A percentile compares a stretch with the other conserved stretches of the same genome.
Evolutionary conservation across 2,888 invertebrate species (phyloP).

Genomic region (Parochlus steinenii): DNA sequence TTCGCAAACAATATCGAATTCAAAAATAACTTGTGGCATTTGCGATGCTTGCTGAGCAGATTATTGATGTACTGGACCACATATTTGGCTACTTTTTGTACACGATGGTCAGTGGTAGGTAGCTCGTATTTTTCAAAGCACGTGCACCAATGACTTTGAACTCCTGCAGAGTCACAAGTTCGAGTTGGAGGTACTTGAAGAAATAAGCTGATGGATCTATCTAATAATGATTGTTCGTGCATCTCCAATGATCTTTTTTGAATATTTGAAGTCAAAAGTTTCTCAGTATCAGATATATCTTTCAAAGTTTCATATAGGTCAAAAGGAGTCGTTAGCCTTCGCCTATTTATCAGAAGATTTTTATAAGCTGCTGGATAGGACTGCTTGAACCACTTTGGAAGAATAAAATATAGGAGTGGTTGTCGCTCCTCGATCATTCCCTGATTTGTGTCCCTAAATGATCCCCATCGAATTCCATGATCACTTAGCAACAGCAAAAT

Average conservation of each 20-base stretch:
- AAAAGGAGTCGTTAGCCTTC: constrained; percentile 64
- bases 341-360: constrained; percentile 48
- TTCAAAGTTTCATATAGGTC: constrained; percentile 66
- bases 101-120: constrained; percentile 33
- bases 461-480: constrained; percentile 79
- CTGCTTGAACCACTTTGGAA: constrained; percentile 55
- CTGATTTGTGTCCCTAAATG: constrained; percentile 57
- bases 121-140: constrained; percentile 53
- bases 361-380: constrained; percentile 41
- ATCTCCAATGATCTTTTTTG: constrained; percentile 24
- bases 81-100: constrained; percentile 40
- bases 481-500: constrained; percentile 65
- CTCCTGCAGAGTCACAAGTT: constrained; percentile 60
- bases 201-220: constrained; percentile 68
- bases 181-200: constrained; percentile 49
- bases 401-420: constrained; percentile 56
- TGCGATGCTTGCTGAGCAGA: constrained; percentile 38
- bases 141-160: constrained; percentile 77
- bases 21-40: constrained; percentile 48
- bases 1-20: constrained; percentile 30
- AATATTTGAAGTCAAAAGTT: constrained; percentile 28
- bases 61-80: constrained; percentile 48
- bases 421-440: constrained; percentile 75
- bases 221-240: constrained; percentile 18
- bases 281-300: constrained; percentile 41